Base-by-base conservation (phyloP, 2,888 invertebrate species). In the Leptarthrus brevirostris region DNA sequence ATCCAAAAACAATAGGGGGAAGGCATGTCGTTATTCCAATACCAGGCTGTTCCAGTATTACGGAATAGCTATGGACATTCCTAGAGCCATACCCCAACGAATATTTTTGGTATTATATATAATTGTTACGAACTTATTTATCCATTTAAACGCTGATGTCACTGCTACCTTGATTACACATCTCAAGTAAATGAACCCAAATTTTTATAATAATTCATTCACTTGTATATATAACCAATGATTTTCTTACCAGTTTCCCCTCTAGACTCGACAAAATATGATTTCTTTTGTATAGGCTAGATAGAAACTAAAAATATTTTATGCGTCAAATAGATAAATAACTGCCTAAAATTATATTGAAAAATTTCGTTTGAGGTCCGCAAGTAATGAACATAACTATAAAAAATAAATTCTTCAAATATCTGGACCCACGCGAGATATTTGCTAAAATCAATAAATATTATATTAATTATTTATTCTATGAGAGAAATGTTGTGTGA, bases 321-420 rank as follows among this genome's bases (percentile, higher is more conserved):
- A 16, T 12, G 26, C 64, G 52, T 71, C 77, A 76, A 77, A 79
- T 79, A 78, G 80, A 77, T 79, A 79, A 80, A 79, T 80, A 80
- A 78, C 76, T 78, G 77, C 77, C 74, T 78, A 78, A 79, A 77
- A 78, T 76, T 76, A 75, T 76, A 75, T 72, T 22, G 18, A 30
- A 34, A 54, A 34, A 54, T 76, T 78, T 83, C 81, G 83, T 84
- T 83, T 83, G 82, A 83, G 83, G 80, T 81, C 80, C 79, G 83
- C 83, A 82, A 81, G 83, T 82, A 84, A 85, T 85, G 85, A 81
- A 82, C 84, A 84, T 84, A 82, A 83, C 85, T 84, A 84, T 61
- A 64, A 61, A 70, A 74, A 74, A 74, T 36, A 58, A 58, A 36
- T 12, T 20, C 34, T 56, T 58, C 58, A 58, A 74, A 54, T 74